Evolutionary conservation across 2,797 vertebrate species (phyloP).

Genomic region (Chaetodon trifasciatus): DNA sequence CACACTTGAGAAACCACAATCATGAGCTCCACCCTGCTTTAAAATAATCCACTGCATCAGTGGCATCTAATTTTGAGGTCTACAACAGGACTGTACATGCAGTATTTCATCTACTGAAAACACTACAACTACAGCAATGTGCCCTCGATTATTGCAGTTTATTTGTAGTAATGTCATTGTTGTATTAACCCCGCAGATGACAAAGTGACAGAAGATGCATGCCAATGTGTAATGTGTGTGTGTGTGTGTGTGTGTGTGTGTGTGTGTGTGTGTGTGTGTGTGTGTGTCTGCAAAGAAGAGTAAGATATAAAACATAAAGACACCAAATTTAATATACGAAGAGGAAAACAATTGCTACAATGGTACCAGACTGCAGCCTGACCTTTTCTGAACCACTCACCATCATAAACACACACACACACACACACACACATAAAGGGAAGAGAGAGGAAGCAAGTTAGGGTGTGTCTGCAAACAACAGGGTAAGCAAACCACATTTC

Average conservation of each 20-base stretch:
- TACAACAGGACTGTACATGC: neutral
- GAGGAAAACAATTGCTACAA: neutral
- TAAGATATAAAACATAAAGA: neutral
- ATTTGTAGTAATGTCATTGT: neutral
- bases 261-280: neutral
- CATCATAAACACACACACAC: slow-evolving; percentile 21
- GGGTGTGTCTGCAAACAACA: slow-evolving; percentile 76
- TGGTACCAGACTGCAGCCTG: slow-evolving; percentile 33
- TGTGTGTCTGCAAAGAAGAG: neutral
- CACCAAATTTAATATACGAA: neutral
- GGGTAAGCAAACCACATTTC: slow-evolving; percentile 76
- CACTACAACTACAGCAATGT: neutral
- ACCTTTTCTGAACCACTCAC: slow-evolving; percentile 42
- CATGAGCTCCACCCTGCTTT: slow-evolving; percentile 68
- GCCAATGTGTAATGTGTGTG: neutral
- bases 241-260: too few relatives aligned
- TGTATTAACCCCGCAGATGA: neutral
- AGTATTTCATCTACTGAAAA: slow-evolving; percentile 4
- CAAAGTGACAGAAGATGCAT: neutral
- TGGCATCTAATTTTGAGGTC: slow-evolving; percentile 33
- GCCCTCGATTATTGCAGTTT: neutral
- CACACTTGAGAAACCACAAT: slow-evolving; percentile 68
- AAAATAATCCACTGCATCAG: slow-evolving; percentile 42
- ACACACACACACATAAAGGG: slow-evolving; percentile 24
- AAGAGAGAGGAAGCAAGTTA: slow-evolving; percentile 67